phyloP scores from a whole-genome alignment of 2,888 invertebrate species.

The Agriopis aurantiaria region DNA sequence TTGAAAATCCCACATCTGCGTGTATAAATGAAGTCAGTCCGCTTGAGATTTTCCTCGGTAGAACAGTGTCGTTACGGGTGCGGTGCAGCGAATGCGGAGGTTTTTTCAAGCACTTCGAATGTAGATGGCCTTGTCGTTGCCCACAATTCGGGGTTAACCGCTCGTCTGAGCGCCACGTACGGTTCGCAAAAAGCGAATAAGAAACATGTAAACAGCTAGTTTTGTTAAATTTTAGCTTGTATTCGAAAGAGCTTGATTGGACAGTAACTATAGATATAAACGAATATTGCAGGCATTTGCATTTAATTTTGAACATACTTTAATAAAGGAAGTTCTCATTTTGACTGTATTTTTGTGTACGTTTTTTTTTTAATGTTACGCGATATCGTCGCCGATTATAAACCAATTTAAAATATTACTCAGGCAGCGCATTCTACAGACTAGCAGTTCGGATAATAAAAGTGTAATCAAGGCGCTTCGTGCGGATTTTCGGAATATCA shows the following conservation, averaged over 20 bases:
- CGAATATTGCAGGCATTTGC: too few relatives aligned
- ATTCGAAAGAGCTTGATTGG: background rate
- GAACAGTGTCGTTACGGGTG: slow-evolving; percentile 37
- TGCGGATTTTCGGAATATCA: too few relatives aligned
- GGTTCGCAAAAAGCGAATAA: slow-evolving; percentile 34
- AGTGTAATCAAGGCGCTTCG: too few relatives aligned
- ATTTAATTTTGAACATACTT: too few relatives aligned
- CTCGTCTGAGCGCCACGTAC: slow-evolving; percentile 48
- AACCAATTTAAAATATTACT: too few relatives aligned
- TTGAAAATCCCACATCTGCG: slow-evolving; percentile 2
- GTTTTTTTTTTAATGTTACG: too few relatives aligned
- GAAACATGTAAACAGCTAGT: slow-evolving; percentile 3
- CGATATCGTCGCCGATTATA: too few relatives aligned
- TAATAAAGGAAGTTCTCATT: too few relatives aligned
- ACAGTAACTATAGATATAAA: too few relatives aligned
- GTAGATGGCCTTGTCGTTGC: slow-evolving; percentile 76
- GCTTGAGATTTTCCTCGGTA: slow-evolving; percentile 23
- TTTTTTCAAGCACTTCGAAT: slow-evolving; percentile 68
- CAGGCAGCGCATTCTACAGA: too few relatives aligned
- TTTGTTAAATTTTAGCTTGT: background rate
- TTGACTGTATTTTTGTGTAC: too few relatives aligned
- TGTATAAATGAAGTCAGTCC: background rate
- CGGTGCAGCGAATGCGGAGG: slow-evolving; percentile 48
- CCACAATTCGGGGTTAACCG: slow-evolving; percentile 77
- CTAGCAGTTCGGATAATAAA: too few relatives aligned